Evolutionary conservation across 2,113 vertebrate species (phyloP), one percentile per base, ranked within the genome.

Genomic region (Pseudopodoces humilis): DNA sequence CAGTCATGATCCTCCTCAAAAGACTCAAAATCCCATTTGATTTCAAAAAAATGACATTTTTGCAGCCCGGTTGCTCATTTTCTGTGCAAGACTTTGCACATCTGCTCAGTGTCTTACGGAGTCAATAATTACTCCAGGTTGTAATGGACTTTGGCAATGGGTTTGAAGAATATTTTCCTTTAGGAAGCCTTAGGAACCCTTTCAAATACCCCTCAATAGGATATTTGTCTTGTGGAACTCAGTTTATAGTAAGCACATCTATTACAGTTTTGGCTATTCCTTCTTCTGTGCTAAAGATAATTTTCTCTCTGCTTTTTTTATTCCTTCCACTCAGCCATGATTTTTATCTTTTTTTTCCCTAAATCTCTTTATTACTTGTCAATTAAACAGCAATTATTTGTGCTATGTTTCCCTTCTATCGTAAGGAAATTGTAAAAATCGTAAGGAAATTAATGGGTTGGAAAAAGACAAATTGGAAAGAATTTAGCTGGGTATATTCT

Each of bases 11-110:
- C 25, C 28, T 76, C 63, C 35, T 70, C 25, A 60, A 28, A 69
- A 56, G 28, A 7, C 18, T 33, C 35, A 52, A 52, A 39, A 20
- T 68, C 14, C 18, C 9, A 2, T 82, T 92, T 71, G 31, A 60
- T 64, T 86, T 72, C 1, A 2, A 10, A 76, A 39, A 15, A 44
- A 22, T 0, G 1, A 4, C 5, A 2, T 58, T 89, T 93, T 72
- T 3, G 13, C 50, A 10, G 22, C 11, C 49, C 0, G 0, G 4
- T 58, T 59, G 19, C 67, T 92, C 1, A 0, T 69, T 88, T 91
- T 53, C 10, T 8, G 28, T 30, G 37, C 37, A 44, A 60, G 41
- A 22, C 28, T 86, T 50, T 33, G 58, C 70, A 76, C 23, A 58
- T 87, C 67, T 94, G 82, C 65, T 39, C 15, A 41, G 44, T 55